Conservation (phyloP, 53 echinoderm and acorn worm species). For the Echinarachnius parma region DNA sequence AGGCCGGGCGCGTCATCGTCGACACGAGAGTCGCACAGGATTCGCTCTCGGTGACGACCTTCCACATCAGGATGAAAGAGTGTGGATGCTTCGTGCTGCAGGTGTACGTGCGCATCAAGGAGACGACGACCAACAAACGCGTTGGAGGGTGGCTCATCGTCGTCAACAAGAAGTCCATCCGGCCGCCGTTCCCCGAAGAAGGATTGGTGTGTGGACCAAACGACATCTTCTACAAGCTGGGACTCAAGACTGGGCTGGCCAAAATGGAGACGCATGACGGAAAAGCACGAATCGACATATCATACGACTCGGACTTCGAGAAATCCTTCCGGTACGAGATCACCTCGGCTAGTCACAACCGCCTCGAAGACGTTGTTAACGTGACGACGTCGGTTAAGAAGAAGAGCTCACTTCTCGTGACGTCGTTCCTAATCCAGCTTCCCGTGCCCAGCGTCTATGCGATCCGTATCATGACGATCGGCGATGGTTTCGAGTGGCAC, state of each 20-base stretch:
- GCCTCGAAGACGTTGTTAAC: constrained; percentile 2
- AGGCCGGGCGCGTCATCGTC: constrained; percentile 18
- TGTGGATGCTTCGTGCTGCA: constrained; percentile 31
- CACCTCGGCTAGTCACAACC: constrained; percentile 6
- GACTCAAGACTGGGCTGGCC: constrained; percentile 11
- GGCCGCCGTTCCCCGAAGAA: constrained; percentile 28
- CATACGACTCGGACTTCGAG: constrained; percentile 7
- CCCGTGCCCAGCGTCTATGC: constrained; percentile 22
- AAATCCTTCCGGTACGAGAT: constrained; percentile 9
- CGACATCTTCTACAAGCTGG: constrained; percentile 30
- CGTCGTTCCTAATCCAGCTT: constrained; percentile 13
- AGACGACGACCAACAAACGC: constrained; percentile 2
- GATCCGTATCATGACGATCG: constrained; percentile 29
- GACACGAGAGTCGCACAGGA: background rate
- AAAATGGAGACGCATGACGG: constrained; percentile 21
- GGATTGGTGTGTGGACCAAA: constrained; percentile 30
- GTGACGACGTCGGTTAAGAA: constrained; percentile 2
- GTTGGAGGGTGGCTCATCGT: constrained; percentile 33
- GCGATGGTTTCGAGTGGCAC: constrained; percentile 16
- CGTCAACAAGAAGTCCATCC: background rate
- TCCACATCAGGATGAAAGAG: constrained; percentile 39
- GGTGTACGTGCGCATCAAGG: constrained; percentile 21
- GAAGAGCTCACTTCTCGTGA: background rate
- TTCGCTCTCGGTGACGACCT: constrained; percentile 6
- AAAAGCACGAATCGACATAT: constrained; percentile 14